Percentiles rank a stretch among this genome's conserved stretches.
These are phyloP conservation scores for Pogoniulus pusillus DNA, from an alignment of 2,797 vertebrate species.

Conservation along the genomic window DNA sequence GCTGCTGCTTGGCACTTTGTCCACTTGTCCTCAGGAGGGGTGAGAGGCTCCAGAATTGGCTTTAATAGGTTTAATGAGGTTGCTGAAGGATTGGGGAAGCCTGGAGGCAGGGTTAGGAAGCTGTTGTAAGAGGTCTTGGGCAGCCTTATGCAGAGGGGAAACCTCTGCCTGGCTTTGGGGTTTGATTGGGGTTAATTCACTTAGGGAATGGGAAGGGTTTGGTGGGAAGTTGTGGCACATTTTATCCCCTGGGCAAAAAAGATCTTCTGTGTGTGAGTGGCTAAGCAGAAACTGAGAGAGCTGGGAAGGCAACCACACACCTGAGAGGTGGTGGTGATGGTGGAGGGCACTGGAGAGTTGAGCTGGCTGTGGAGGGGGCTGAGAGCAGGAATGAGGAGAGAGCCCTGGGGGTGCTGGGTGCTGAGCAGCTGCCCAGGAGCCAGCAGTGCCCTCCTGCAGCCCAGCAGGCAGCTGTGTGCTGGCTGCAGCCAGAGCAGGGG, in stretches of 20 bases:
- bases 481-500: too few relatives aligned
- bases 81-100: background rate
- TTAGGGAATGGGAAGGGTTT: background rate
- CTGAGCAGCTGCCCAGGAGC: too few relatives aligned
- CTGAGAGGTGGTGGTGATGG: background rate
- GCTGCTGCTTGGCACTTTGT: background rate
- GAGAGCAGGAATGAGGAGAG: too few relatives aligned
- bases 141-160: background rate
- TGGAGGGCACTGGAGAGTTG: background rate
- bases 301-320: background rate
- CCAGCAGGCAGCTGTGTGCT: too few relatives aligned
- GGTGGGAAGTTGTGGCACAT: fast-evolving
- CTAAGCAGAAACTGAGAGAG: background rate
- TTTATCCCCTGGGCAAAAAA: background rate
- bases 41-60: background rate
- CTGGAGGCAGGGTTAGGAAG: background rate
- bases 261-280: background rate
- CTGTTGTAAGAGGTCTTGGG: background rate
- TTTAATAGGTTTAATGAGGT: background rate
- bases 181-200: background rate
- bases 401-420: too few relatives aligned
- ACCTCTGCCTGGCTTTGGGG: background rate
- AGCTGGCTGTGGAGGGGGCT: too few relatives aligned
- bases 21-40: background rate
- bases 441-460: too few relatives aligned